Evolutionary conservation across 2,888 invertebrate species (phyloP).

Genomic region (Brassicogethes aeneus): DNA sequence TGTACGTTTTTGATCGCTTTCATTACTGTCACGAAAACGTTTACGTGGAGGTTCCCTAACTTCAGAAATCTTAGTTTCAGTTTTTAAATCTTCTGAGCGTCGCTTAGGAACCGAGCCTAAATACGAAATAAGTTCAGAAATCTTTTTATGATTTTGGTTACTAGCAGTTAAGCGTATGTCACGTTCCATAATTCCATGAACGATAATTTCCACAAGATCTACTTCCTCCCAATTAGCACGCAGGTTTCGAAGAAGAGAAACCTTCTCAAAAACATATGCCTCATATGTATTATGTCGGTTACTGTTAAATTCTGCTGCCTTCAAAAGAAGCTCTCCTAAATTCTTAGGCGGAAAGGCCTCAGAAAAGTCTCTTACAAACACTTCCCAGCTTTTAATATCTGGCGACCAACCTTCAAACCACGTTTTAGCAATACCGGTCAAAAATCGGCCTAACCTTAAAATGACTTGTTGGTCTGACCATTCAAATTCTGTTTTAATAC

Average conservation of each 20-base stretch:
- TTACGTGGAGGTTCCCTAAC: background rate
- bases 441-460: conserved; percentile 12
- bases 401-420: conserved; percentile 16
- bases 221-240: conserved; percentile 15
- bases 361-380: conserved; percentile 18
- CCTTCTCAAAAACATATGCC: conserved; percentile 20
- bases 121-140: conserved; percentile 16
- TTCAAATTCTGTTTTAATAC: conserved; percentile 14
- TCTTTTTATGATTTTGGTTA: conserved; percentile 11
- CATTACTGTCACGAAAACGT: background rate
- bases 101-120: conserved; percentile 6
- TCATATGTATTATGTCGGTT: conserved; percentile 15
- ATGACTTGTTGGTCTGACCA: conserved; percentile 12
- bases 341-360: conserved; percentile 19
- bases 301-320: conserved; percentile 16
- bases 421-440: conserved; percentile 9
- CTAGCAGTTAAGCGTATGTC: conserved; percentile 12
- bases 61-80: background rate
- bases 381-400: conserved; percentile 13
- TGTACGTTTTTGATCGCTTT: background rate
- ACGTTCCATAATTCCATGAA: conserved; percentile 15
- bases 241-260: conserved; percentile 15
- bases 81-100: background rate
- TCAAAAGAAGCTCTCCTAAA: conserved; percentile 15
- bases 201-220: conserved; percentile 18